Percentiles rank a stretch among this genome's conserved stretches.
Evolutionary conservation across 2,888 invertebrate genomes (phyloP).

Genomic region (Dichetophora obliterata): DNA sequence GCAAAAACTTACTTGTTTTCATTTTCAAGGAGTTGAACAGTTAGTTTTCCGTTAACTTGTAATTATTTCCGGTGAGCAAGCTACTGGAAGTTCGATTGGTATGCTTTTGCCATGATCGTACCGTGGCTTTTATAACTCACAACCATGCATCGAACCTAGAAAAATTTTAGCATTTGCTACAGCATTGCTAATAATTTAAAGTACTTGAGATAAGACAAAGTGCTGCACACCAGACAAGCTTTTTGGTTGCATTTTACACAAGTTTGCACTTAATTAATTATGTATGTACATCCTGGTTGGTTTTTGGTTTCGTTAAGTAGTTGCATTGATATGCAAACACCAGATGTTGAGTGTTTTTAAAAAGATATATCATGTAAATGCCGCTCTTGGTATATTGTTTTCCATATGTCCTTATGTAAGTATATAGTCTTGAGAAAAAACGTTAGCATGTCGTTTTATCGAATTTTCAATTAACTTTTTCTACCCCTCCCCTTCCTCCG

Average conservation of each 20-base stretch:
- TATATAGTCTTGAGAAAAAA: too few relatives aligned
- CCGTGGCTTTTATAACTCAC: slow-evolving; percentile 18
- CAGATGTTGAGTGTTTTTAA: too few relatives aligned
- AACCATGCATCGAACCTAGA: background rate
- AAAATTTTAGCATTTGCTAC: background rate
- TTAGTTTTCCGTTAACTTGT: background rate
- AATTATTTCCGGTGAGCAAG: background rate
- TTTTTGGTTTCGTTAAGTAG: background rate
- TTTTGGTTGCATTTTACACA: background rate
- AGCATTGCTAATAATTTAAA: background rate
- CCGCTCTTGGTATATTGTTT: too few relatives aligned
- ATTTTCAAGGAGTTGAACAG: background rate
- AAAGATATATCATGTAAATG: too few relatives aligned
- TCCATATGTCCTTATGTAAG: too few relatives aligned
- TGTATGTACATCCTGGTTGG: background rate
- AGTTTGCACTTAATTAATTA: background rate
- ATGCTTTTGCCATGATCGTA: background rate
- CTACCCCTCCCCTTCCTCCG: too few relatives aligned
- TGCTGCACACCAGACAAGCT: background rate
- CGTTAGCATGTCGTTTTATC: background rate
- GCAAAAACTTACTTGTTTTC: slow-evolving; percentile 3
- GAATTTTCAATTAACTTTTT: too few relatives aligned
- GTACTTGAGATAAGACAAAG: background rate
- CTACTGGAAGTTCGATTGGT: background rate
- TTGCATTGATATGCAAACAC: too few relatives aligned